Conservation (phyloP, 2,113 vertebrate genomes). For the Varanus salvator region DNA sequence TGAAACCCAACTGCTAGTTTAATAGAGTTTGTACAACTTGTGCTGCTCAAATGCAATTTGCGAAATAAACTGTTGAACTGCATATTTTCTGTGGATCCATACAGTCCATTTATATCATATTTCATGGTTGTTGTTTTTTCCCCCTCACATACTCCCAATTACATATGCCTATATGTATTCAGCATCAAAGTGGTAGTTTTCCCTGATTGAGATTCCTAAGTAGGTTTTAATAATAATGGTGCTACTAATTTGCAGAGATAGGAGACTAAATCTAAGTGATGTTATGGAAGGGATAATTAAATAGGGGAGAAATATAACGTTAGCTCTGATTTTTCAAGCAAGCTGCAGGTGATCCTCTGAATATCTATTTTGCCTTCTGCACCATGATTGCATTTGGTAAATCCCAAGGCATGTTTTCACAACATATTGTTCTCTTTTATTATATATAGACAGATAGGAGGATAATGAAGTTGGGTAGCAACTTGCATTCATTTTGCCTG, state of each 20-base stretch:
- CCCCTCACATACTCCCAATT: background rate
- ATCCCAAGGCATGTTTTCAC: slow-evolving; percentile 43
- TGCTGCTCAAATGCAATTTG: background rate
- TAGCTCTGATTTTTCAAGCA: slow-evolving; percentile 62
- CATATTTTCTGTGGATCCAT: background rate
- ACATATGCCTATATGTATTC: slow-evolving; percentile 22
- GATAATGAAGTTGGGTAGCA: background rate
- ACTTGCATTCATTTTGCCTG: slow-evolving; percentile 21
- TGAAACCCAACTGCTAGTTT: background rate
- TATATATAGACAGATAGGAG: background rate
- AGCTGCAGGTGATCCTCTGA: slow-evolving; percentile 48
- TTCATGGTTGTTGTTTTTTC: background rate
- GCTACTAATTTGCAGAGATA: slow-evolving; percentile 68
- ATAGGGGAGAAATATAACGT: slow-evolving; percentile 56
- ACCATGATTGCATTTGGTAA: slow-evolving; percentile 53
- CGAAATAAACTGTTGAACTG: background rate
- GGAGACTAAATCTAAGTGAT: slow-evolving; percentile 55
- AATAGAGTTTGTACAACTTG: background rate
- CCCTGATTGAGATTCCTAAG: slow-evolving; percentile 62
- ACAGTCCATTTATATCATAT: slow-evolving; percentile 23
- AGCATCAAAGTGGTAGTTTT: slow-evolving; percentile 52
- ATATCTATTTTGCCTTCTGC: slow-evolving; percentile 43
- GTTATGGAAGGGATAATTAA: slow-evolving; percentile 62
- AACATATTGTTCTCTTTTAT: slow-evolving; percentile 37
- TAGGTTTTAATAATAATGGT: slow-evolving; percentile 68